Percentiles rank a stretch among this genome's conserved stretches.
Evolutionary conservation across 2,888 invertebrate genomes (phyloP).

Genomic region (Rhogogaster chlorosoma): DNA sequence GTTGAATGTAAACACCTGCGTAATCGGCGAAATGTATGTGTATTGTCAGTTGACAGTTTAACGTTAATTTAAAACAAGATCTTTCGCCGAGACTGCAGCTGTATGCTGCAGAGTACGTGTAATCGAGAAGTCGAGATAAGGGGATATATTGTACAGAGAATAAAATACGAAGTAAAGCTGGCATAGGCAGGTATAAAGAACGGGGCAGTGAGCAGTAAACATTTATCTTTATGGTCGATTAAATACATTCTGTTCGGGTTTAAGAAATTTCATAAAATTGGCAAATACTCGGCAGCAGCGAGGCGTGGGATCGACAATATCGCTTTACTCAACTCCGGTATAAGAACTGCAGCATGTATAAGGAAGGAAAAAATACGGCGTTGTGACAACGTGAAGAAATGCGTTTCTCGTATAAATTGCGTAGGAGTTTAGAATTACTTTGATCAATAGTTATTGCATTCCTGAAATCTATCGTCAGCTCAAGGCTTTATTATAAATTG

Average conservation of each 20-base stretch:
- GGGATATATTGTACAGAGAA: not conserved
- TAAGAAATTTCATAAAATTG: not conserved
- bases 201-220: conserved; percentile 22
- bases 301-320: not conserved
- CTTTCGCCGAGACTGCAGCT: not conserved
- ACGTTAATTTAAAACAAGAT: conserved; percentile 21
- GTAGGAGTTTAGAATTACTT: not conserved
- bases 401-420: not conserved
- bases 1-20: not conserved
- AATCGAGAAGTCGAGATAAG: not conserved
- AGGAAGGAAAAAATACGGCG: not conserved
- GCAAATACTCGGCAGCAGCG: not conserved
- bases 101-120: not conserved
- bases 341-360: not conserved
- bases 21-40: not conserved
- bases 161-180: not conserved
- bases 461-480: not conserved
- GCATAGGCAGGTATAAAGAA: not conserved
- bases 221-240: conserved; percentile 43
- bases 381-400: not conserved
- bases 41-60: not conserved
- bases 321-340: not conserved
- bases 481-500: not conserved
- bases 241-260: conserved; percentile 23
- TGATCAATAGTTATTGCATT: not conserved